Evolutionary conservation across 2,797 vertebrate genomes (phyloP).

Genomic region (Lacerta agilis): DNA sequence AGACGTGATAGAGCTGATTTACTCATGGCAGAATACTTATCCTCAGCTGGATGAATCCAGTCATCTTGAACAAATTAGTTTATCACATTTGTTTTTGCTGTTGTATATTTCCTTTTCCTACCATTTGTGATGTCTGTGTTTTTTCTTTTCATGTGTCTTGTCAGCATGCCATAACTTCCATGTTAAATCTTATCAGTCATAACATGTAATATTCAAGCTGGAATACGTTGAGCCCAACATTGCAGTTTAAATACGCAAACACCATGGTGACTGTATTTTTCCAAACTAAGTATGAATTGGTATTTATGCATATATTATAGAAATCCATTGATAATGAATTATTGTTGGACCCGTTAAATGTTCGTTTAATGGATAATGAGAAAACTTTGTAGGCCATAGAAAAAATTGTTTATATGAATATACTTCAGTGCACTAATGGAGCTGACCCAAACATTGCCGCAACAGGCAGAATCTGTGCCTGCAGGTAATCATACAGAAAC

Average conservation of each 20-base stretch:
- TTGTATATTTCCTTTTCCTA: slow-evolving; percentile 67
- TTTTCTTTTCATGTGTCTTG: slow-evolving; percentile 68
- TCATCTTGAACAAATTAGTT: slow-evolving; percentile 78
- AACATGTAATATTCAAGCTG: slow-evolving; percentile 20
- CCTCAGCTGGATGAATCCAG: slow-evolving; percentile 82
- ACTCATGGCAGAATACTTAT: slow-evolving; percentile 84
- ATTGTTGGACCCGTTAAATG: not conserved
- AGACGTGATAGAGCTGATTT: slow-evolving; percentile 84
- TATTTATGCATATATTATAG: not conserved
- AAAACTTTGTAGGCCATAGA: not conserved
- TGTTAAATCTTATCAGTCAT: slow-evolving; percentile 55
- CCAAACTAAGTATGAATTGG: not conserved
- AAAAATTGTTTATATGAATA: not conserved
- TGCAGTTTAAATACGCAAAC: not conserved
- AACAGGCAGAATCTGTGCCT: not conserved
- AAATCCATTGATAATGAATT: not conserved
- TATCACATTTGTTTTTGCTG: slow-evolving; percentile 67
- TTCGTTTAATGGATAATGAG: not conserved
- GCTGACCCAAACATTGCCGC: not conserved
- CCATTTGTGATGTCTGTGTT: slow-evolving; percentile 70
- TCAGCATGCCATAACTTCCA: slow-evolving; percentile 69
- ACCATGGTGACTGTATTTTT: not conserved
- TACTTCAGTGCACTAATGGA: not conserved
- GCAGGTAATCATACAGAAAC: not conserved
- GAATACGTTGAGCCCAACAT: slow-evolving; percentile 19